Conservation (phyloP, 2,797 vertebrate species). For the Malacoraja senta region DNA sequence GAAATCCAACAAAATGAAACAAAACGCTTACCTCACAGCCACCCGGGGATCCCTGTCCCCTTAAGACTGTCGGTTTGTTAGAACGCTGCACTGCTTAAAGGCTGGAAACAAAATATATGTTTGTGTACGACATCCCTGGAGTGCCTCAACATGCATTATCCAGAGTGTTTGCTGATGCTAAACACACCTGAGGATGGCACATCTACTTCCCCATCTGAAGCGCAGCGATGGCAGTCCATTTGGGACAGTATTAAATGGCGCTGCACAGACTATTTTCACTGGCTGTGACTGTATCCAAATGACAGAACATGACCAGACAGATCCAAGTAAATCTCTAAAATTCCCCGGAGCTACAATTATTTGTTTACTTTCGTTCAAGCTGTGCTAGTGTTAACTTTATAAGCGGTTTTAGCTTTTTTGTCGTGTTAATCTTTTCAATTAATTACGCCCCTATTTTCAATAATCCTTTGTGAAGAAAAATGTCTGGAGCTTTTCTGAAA, state of each 20-base stretch:
- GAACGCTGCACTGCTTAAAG: slow-evolving; percentile 33
- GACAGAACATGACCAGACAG: slow-evolving; percentile 35
- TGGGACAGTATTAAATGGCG: slow-evolving; percentile 34
- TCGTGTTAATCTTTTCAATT: not conserved
- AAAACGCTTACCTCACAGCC: slow-evolving; percentile 32
- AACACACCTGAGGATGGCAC: slow-evolving; percentile 32
- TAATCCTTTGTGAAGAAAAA: not conserved
- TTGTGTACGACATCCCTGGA: slow-evolving; percentile 19
- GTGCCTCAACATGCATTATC: slow-evolving; percentile 24
- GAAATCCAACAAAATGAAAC: slow-evolving; percentile 15
- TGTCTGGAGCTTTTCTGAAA: not conserved
- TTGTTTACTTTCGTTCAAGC: slow-evolving; percentile 27
- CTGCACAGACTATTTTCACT: slow-evolving; percentile 21
- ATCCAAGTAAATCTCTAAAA: slow-evolving; percentile 37
- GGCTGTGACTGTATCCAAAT: slow-evolving; percentile 36
- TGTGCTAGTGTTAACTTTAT: slow-evolving; percentile 8
- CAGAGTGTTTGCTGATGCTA: slow-evolving; percentile 10
- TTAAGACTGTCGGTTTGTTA: slow-evolving; percentile 17
- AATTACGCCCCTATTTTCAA: not conserved
- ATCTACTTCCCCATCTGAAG: slow-evolving; percentile 32
- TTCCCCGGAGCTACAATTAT: slow-evolving; percentile 15
- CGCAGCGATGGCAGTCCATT: not conserved
- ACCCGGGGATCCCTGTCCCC: not conserved
- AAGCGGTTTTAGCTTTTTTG: not conserved
- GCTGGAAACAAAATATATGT: slow-evolving; percentile 37